Conservation (phyloP, 37 sponge, comb jelly and placozoan genomes). For the Aplysina aerophoba region DNA sequence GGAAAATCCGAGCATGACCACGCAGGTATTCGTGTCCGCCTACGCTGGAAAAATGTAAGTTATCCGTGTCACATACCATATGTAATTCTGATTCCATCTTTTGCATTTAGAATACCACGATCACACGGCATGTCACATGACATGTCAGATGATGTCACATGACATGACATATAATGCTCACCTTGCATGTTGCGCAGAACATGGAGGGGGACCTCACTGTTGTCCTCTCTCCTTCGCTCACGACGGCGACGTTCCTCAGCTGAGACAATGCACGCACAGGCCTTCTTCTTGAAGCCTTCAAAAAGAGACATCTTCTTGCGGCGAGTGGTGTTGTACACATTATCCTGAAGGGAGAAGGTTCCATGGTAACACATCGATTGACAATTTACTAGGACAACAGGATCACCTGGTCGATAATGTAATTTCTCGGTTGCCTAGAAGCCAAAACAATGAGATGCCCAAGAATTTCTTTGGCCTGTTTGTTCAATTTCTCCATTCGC, state of each 20-base stretch:
- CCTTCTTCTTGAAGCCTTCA: conserved; percentile 72
- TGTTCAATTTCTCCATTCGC: conserved; percentile 69
- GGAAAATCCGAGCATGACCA: too few relatives aligned
- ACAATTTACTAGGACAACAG: background rate
- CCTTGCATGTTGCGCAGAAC: conserved; percentile 12
- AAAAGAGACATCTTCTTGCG: conserved; percentile 73
- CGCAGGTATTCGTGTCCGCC: too few relatives aligned
- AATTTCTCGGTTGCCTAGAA: conserved; percentile 65
- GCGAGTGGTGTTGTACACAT: conserved; percentile 80
- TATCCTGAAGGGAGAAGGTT: conserved; percentile 52
- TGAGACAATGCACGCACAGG: conserved; percentile 27
- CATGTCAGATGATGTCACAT: too few relatives aligned
- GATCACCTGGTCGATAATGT: conserved; percentile 89
- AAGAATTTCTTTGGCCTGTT: conserved; percentile 72
- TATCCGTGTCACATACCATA: too few relatives aligned
- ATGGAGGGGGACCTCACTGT: background rate
- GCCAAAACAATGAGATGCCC: conserved; percentile 77
- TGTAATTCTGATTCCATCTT: too few relatives aligned
- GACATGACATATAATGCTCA: background rate
- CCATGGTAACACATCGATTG: too few relatives aligned
- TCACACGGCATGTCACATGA: too few relatives aligned
- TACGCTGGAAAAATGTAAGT: too few relatives aligned
- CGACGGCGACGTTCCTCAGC: conserved; percentile 2
- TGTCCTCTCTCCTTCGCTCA: background rate
- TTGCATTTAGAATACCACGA: too few relatives aligned